Conservation (phyloP, 2,888 invertebrate genomes). For the Phaedon cochleariae region DNA sequence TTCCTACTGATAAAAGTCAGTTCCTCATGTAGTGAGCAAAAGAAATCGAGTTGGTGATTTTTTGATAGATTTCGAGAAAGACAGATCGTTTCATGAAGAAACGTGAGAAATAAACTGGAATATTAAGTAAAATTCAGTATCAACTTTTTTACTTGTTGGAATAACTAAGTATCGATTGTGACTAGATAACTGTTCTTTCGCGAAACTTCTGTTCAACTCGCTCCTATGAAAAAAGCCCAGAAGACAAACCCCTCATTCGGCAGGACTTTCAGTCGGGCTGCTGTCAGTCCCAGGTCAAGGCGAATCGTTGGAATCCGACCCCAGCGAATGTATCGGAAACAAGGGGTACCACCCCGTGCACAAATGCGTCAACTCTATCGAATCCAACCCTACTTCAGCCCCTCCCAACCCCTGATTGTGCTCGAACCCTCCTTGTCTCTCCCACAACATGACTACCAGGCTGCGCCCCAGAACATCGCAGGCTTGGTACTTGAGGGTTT, state of each 20-base stretch:
- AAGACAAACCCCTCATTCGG: constrained; percentile 27
- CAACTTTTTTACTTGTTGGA: no score
- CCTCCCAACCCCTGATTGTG: constrained; percentile 85
- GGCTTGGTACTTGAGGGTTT: constrained; percentile 87
- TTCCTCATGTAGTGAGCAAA: no score
- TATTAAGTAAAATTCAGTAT: no score
- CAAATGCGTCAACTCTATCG: constrained; percentile 79
- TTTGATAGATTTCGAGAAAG: no score
- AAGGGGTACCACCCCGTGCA: constrained; percentile 92
- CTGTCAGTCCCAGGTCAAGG: constrained; percentile 56
- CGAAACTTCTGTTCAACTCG: no score
- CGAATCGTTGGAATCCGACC: constrained; percentile 69
- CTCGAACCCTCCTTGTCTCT: constrained; percentile 86
- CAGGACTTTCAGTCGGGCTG: constrained; percentile 42
- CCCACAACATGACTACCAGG: constrained; percentile 92
- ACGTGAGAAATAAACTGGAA: no score
- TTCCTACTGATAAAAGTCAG: no score
- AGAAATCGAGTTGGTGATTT: no score
- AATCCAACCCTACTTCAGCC: constrained; percentile 68
- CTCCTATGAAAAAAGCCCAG: no score
- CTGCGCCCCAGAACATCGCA: constrained; percentile 81
- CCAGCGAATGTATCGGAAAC: constrained; percentile 85
- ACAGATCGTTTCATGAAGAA: no score
- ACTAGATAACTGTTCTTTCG: no score
- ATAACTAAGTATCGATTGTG: no score